phyloP scores from a whole-genome alignment of 1,140 invertebrate genomes.

The Centruroides sculpturatus region DNA sequence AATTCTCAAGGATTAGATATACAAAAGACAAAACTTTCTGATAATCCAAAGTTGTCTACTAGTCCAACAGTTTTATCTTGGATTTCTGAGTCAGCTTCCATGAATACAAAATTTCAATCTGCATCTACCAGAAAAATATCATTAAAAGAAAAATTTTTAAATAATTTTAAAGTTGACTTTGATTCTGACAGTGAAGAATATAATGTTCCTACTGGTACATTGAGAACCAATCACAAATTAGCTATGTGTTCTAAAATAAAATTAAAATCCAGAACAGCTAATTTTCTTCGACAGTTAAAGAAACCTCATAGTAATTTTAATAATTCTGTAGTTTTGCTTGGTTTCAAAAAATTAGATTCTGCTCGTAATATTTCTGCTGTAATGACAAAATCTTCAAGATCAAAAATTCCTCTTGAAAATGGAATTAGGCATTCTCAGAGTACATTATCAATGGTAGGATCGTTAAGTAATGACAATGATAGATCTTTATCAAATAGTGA shows the following conservation, averaged over 20 bases:
- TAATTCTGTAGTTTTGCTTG: conserved; percentile 29
- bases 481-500: conserved; percentile 22
- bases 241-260: conserved; percentile 13
- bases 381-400: conserved; percentile 14
- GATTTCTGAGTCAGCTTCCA: conserved; percentile 6
- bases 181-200: conserved; percentile 14
- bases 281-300: conserved; percentile 17
- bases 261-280: conserved; percentile 11
- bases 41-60: conserved; percentile 11
- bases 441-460: conserved; percentile 35
- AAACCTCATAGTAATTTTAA: conserved; percentile 20
- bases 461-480: conserved; percentile 9
- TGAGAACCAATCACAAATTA: conserved; percentile 8
- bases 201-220: not conserved
- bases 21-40: conserved; percentile 10
- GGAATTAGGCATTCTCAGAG: conserved; percentile 42
- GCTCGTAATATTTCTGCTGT: conserved; percentile 22
- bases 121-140: conserved; percentile 6
- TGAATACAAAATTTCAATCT: not conserved
- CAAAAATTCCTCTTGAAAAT: conserved; percentile 10
- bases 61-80: conserved; percentile 15
- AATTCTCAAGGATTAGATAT: conserved; percentile 12
- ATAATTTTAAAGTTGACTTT: conserved; percentile 10
- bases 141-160: conserved; percentile 13
- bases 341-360: conserved; percentile 34